Base-by-base conservation (phyloP, 1,140 invertebrate genomes). In the Pachypsylla venusta region DNA sequence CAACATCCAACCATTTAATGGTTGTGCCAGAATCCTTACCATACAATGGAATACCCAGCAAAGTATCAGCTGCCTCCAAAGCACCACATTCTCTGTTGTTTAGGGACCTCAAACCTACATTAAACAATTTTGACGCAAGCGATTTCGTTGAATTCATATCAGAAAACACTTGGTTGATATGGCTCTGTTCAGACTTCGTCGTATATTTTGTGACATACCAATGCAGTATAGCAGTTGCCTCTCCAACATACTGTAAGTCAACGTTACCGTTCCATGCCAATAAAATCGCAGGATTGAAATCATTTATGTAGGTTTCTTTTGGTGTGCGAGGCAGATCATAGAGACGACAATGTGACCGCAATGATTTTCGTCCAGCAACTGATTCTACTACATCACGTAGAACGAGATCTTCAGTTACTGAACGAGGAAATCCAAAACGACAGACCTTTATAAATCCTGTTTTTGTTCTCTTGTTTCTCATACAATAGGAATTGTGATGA, bases 311-410 rank as follows among this genome's bases (percentile, higher is more conserved):
- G 16, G 13, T 25, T 64, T 69, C 67, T 2, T 65, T 25, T 58
- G 57, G 19, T 14, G 4, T 60, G 27, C 68, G 53, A 13, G 65
- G 64, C 27, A 71, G 53, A 67, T 70, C 64, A 65, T 66, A 70
- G 4, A 68, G 62, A 27, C 67, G 62, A 22, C 53, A 58, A 56
- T 67, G 67, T n/a, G 42, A 62, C 64, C 62, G 62, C 28, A 68
- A 63, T 28, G 64, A 61, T 62, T 56, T 65, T 40, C 62, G 56
- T 42, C 60, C 60, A 16, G 64, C 64, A 39, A 69, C 62, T 53
- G 67, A 61, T 40, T 63, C 60, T 24, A 61, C 58, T 53, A 63
- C 61, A 60, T 63, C 58, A 27, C 63, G 56, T 19, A 70, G 28
- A 20, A 61, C 55, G 19, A 67, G 61, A 42, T 30, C 27, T 24